Evolutionary conservation across 2,888 invertebrate species (phyloP).

Genomic region (Cryptocheilus praepositus): DNA sequence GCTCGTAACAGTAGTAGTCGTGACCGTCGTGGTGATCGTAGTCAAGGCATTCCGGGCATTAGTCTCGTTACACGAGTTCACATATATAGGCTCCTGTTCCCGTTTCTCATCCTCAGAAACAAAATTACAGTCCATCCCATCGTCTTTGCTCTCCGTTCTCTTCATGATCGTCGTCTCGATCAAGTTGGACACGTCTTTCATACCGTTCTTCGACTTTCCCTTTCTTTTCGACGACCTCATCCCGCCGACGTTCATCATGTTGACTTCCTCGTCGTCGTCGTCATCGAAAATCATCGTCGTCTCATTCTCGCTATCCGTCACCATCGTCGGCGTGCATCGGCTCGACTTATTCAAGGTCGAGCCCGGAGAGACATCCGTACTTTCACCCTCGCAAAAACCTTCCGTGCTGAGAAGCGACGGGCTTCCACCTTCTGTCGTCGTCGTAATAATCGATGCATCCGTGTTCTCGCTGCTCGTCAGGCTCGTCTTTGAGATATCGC

Average conservation of each 20-base stretch:
- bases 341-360: constrained; percentile 68
- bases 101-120: constrained; percentile 65
- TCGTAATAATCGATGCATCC: constrained; percentile 81
- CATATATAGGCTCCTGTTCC: constrained; percentile 67
- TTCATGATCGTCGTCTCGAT: constrained; percentile 46
- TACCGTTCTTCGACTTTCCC: constrained; percentile 26
- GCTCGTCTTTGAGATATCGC: constrained; percentile 76
- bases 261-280: constrained; percentile 43
- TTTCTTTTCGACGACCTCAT: constrained; percentile 27
- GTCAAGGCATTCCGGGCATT: constrained; percentile 55
- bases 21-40: constrained; percentile 17
- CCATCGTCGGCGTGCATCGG: constrained; percentile 57
- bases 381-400: constrained; percentile 72
- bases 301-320: constrained; percentile 63
- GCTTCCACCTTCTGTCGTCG: constrained; percentile 77
- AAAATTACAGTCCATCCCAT: constrained; percentile 71
- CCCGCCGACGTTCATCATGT: constrained; percentile 30
- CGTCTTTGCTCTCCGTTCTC: constrained; percentile 69
- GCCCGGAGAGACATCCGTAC: constrained; percentile 69
- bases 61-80: constrained; percentile 62
- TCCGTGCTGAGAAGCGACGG: constrained; percentile 70
- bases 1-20: not conserved
- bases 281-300: constrained; percentile 45
- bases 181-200: not conserved
- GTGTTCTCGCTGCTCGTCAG: constrained; percentile 81